Evolutionary conservation across 2,113 vertebrate genomes (phyloP), one percentile per base, ranked within the genome.

Genomic region (Sula dactylatra): DNA sequence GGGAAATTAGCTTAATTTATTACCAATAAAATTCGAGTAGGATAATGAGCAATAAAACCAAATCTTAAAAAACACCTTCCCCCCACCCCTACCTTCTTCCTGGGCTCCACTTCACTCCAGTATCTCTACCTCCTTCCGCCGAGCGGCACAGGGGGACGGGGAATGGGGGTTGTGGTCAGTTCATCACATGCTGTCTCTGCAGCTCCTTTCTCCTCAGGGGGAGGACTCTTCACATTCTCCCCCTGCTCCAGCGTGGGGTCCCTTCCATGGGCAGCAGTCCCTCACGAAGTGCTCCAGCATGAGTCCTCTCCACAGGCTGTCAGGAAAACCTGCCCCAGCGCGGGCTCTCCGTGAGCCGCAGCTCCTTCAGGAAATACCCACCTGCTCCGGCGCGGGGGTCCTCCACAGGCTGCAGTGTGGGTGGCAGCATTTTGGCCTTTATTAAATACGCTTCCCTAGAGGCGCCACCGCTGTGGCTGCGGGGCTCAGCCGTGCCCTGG

Each of bases 291-390:
- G 9, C 11, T 82, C 12, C 29, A 32, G 11, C 7, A 13, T 10
- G 15, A 19, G 11, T 44, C 8, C 13, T 79, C 4, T 25, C 56
- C 17, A 7, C 2, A 50, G 19, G 15, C 36, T 74, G 22, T 86
- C 55, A 70, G 84, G 50, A 74, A 56, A 71, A 62, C 17, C 22
- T 69, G n/a, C n/a, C n/a, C n/a, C n/a, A n/a, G n/a, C n/a, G n/a
- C n/a, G 38, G 18, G 27, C 9, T 84, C 1, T 73, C n/a, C 5
- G 4, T 19, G 12, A 40, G 27, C 17, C 1, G 0, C 11, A 21
- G 36, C 40, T 90, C 64, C 31, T 69, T 36, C n/a, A 20, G 29
- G 38, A 52, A 24, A 56, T 29, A 20, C 9, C 58, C n/a, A n/a
- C 22, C 18, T 74, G 40, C 24, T 70, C 40, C 47, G 16, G 8